phyloP scores from a whole-genome alignment of 2,888 invertebrate species.

The Altica lythri region DNA sequence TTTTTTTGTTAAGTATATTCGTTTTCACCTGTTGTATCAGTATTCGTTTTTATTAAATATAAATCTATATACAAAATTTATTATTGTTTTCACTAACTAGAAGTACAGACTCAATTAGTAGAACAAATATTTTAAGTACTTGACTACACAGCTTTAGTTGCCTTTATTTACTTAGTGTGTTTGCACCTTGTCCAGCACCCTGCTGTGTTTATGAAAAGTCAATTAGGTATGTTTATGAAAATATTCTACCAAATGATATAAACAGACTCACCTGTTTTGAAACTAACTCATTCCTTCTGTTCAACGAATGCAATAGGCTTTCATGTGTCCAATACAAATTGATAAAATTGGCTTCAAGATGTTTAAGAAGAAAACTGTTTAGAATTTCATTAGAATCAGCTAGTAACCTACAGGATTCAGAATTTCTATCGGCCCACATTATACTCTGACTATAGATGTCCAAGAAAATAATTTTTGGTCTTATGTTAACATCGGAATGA shows the following conservation, averaged over 20 bases:
- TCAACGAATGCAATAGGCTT: slow-evolving; percentile 66
- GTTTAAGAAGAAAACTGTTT: slow-evolving; percentile 64
- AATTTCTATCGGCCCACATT: slow-evolving; percentile 67
- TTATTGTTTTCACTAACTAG: no score
- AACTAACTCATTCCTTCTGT: slow-evolving; percentile 55
- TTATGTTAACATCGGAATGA: slow-evolving; percentile 61
- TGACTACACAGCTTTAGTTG: no score
- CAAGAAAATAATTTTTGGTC: slow-evolving; percentile 67
- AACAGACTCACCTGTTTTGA: slow-evolving; percentile 49
- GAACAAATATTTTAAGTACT: no score
- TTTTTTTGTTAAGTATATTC: no score
- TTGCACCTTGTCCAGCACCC: no score
- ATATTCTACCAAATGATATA: neutral
- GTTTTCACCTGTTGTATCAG: no score
- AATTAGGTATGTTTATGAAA: no score
- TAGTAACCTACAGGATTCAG: slow-evolving; percentile 68
- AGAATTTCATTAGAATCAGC: slow-evolving; percentile 49
- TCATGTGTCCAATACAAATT: slow-evolving; percentile 77
- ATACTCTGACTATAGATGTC: slow-evolving; percentile 66
- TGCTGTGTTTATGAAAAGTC: no score
- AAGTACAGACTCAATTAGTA: no score
- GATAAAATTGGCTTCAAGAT: slow-evolving; percentile 72
- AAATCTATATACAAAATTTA: no score
- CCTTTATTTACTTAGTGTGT: no score
- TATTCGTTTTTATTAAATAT: no score